Conservation (phyloP, 2,888 invertebrate species). For the Punctoribates punctum region DNA sequence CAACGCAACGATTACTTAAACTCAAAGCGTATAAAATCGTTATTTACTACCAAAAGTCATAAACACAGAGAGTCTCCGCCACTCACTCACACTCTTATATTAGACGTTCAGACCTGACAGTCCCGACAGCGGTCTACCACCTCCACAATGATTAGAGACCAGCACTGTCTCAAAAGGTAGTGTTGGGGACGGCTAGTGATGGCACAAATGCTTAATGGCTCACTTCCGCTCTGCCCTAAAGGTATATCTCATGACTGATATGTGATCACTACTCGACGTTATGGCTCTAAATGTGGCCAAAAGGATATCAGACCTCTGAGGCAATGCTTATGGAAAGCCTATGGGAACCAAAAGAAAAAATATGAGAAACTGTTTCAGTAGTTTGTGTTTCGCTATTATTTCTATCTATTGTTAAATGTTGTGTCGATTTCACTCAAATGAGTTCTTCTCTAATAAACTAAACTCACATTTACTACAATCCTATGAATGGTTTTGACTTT, state of each 20-base stretch:
- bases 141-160: slow-evolving; percentile 19
- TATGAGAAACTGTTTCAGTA: slow-evolving; percentile 28
- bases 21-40: slow-evolving; percentile 14
- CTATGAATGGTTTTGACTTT: neutral
- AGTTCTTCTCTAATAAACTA: neutral
- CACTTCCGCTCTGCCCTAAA: slow-evolving; percentile 12
- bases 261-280: neutral
- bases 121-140: neutral
- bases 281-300: neutral
- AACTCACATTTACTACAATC: neutral
- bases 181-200: neutral
- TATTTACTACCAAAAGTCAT: neutral
- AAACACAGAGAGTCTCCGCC: neutral
- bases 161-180: neutral
- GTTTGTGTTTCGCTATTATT: slow-evolving; percentile 16
- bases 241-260: slow-evolving; percentile 34
- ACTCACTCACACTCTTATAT: neutral
- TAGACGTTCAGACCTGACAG: neutral
- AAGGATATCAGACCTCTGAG: neutral
- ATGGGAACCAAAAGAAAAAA: neutral
- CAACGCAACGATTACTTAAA: neutral
- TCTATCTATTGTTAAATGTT: slow-evolving; percentile 21
- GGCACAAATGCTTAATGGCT: slow-evolving; percentile 12
- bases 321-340: neutral
- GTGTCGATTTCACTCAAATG: neutral